Percentiles rank a stretch among this genome's conserved stretches.
Evolutionary conservation across 2,113 vertebrate genomes (phyloP).

Genomic region (Gasterosteus nipponicus): DNA sequence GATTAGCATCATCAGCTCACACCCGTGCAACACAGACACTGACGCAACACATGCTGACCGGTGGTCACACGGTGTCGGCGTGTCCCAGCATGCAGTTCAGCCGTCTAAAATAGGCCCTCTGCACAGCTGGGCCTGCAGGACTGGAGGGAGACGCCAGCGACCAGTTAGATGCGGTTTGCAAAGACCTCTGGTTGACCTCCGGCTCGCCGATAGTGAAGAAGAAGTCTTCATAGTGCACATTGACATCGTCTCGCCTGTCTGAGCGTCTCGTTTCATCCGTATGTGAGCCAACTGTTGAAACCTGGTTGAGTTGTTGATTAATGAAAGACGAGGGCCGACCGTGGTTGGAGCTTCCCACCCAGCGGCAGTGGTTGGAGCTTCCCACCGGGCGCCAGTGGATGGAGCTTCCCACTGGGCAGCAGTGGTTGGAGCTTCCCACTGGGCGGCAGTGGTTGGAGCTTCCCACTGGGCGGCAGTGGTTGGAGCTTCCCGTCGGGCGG

Average conservation of each 20-base stretch:
- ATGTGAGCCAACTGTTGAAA: conserved; percentile 18
- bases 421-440: too few relatives aligned
- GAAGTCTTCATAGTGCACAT: conserved; percentile 22
- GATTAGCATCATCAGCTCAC: conserved; percentile 90
- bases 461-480: too few relatives aligned
- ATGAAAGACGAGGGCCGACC: conserved; percentile 16
- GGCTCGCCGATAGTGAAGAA: conserved; percentile 40
- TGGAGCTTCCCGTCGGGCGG: too few relatives aligned
- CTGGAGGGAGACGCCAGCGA: conserved; percentile 35
- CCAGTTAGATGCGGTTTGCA: conserved; percentile 53
- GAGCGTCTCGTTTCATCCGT: conserved; percentile 42
- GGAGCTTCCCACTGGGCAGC: too few relatives aligned
- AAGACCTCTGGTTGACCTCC: conserved; percentile 39
- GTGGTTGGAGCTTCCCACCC: not conserved
- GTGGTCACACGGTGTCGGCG: conserved; percentile 84
- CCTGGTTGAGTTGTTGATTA: conserved; percentile 10
- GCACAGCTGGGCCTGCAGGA: conserved; percentile 83
- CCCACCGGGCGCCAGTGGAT: too few relatives aligned
- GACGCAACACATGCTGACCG: conserved; percentile 86
- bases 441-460: too few relatives aligned
- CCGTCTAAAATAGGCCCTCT: conserved; percentile 75
- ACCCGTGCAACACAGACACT: conserved; percentile 34
- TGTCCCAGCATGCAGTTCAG: conserved; percentile 83
- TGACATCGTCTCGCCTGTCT: conserved; percentile 65
- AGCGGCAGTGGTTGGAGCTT: too few relatives aligned